phyloP scores from a whole-genome alignment of 2,888 invertebrate genomes.

The Cloeon dipterum region DNA sequence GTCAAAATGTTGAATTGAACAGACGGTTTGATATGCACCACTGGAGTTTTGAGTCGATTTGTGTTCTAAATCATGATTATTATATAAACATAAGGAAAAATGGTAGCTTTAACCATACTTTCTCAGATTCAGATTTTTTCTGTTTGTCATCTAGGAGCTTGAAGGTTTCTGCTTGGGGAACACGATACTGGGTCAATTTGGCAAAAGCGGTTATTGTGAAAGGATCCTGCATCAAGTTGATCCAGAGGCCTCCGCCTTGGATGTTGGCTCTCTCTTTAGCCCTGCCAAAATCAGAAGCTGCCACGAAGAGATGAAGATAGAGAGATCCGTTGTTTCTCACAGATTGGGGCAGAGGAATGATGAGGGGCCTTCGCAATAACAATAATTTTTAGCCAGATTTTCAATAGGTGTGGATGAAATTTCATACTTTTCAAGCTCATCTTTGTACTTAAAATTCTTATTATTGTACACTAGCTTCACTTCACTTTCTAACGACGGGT shows the following conservation, averaged over 20 bases:
- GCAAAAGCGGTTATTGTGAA: constrained; percentile 33
- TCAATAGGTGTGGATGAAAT: background rate
- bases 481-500: constrained; percentile 27
- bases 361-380: constrained; percentile 32
- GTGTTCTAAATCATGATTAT: background rate
- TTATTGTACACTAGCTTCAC: constrained; percentile 33
- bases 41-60: constrained; percentile 19
- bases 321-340: constrained; percentile 69
- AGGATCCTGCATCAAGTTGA: constrained; percentile 33
- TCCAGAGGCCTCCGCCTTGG: constrained; percentile 16
- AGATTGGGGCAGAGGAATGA: constrained; percentile 42
- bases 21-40: constrained; percentile 49
- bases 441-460: constrained; percentile 39
- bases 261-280: constrained; percentile 1
- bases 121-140: constrained; percentile 3
- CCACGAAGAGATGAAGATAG: constrained; percentile 46
- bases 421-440: constrained; percentile 26
- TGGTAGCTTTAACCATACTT: background rate
- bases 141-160: constrained; percentile 16
- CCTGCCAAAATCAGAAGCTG: constrained; percentile 3
- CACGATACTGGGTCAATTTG: constrained; percentile 43
- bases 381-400: background rate
- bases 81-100: background rate
- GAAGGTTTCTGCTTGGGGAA: constrained; percentile 42
- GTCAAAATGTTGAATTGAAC: constrained; percentile 56